These are phyloP conservation scores for Hylia prasina DNA, from an alignment of 2,113 vertebrate species.

Conservation along the genomic window DNA sequence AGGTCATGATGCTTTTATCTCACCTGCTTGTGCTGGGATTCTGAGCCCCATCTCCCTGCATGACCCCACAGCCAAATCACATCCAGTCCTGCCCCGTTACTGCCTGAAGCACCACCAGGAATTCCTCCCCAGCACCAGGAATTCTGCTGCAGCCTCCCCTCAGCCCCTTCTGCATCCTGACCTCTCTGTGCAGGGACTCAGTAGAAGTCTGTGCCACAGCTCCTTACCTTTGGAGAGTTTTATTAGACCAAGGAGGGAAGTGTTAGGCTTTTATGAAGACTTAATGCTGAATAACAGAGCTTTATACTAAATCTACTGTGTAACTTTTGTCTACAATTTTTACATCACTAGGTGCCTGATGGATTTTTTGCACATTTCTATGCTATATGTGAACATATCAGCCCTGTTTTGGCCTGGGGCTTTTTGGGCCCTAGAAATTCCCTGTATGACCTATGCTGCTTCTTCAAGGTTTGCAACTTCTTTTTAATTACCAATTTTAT, in stretches of 20 bases:
- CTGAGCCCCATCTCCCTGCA: not conserved
- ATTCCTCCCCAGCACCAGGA: not conserved
- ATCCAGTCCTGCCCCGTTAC: not conserved
- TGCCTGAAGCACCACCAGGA: not conserved
- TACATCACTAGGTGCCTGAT: slow-evolving; percentile 78
- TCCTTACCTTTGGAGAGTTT: not conserved
- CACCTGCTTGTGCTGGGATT: not conserved
- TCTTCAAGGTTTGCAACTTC: slow-evolving; percentile 86
- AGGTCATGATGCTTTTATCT: not conserved
- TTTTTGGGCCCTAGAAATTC: slow-evolving; percentile 92
- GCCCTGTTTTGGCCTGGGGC: slow-evolving; percentile 94
- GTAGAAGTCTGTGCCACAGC: not conserved
- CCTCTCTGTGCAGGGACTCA: not conserved
- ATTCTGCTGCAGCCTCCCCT: not conserved
- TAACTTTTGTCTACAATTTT: not conserved
- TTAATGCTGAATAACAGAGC: not conserved
- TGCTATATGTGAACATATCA: slow-evolving; percentile 91
- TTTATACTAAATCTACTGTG: not conserved
- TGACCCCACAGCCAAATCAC: not conserved
- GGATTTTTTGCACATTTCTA: slow-evolving; percentile 97
- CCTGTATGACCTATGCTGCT: slow-evolving; percentile 91
- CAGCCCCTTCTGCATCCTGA: not conserved
- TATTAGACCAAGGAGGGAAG: not conserved
- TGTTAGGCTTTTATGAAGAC: not conserved
- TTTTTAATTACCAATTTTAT: not conserved